Conservation (phyloP, 2,888 invertebrate genomes). For the Dryadula phaetusa region DNA sequence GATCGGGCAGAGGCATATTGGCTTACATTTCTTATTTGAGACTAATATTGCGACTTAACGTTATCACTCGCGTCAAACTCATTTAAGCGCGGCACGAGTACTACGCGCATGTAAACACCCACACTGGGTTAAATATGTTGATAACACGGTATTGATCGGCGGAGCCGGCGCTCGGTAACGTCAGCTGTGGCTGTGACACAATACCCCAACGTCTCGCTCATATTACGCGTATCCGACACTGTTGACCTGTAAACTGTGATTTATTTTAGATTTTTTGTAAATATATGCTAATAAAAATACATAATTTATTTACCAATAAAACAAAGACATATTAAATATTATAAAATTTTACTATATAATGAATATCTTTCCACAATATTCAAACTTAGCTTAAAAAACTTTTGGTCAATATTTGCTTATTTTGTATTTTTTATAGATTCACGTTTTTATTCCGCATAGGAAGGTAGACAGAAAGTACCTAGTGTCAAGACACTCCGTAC, state of each 20-base stretch:
- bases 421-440: too few relatives aligned
- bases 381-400: too few relatives aligned
- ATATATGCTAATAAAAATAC: not conserved
- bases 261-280: not conserved
- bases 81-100: constrained; percentile 68
- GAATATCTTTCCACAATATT: too few relatives aligned
- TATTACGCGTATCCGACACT: constrained; percentile 26
- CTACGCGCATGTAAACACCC: constrained; percentile 81
- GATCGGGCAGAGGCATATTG: constrained; percentile 90
- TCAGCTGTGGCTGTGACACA: constrained; percentile 43
- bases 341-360: too few relatives aligned
- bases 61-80: constrained; percentile 70
- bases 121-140: constrained; percentile 66
- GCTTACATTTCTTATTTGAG: constrained; percentile 69
- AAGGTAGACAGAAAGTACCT: too few relatives aligned
- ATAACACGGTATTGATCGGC: constrained; percentile 80
- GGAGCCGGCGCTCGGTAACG: constrained; percentile 56
- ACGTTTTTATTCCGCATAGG: too few relatives aligned
- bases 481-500: too few relatives aligned
- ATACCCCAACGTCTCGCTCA: constrained; percentile 32
- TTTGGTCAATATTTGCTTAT: too few relatives aligned
- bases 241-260: constrained; percentile 23
- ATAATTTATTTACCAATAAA: not conserved
- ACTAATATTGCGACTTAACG: constrained; percentile 42
- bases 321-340: too few relatives aligned